A percentile compares a stretch with the other conserved stretches of the same genome.
Conservation (phyloP, 2,113 vertebrate genomes). For the Choloepus hoffmanni region DNA sequence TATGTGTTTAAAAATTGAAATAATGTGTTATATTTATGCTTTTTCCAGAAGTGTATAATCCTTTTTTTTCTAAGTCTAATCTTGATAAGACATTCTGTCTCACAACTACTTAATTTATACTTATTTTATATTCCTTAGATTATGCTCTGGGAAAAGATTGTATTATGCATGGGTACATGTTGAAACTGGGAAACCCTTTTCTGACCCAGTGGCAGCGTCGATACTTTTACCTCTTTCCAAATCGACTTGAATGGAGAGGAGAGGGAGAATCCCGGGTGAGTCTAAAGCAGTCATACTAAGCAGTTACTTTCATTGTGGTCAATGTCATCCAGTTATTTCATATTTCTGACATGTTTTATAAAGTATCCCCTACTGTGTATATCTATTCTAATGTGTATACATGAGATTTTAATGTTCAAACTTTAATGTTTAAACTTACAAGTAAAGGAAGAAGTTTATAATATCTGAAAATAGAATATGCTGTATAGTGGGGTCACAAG, state of each 20-base stretch:
- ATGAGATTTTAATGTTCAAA: background rate
- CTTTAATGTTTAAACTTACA: background rate
- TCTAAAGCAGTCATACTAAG: accelerated
- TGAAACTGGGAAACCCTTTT: constrained; percentile 97
- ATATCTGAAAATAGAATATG: background rate
- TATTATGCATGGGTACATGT: constrained; percentile 97
- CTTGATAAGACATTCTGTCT: accelerated
- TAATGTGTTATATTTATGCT: background rate
- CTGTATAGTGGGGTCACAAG: background rate
- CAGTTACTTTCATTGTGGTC: accelerated
- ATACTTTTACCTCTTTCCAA: constrained; percentile 99
- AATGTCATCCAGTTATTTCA: accelerated
- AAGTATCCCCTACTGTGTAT: accelerated
- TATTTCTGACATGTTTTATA: accelerated
- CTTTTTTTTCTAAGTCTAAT: accelerated
- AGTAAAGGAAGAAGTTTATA: background rate
- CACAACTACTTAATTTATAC: accelerated
- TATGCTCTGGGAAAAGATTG: constrained; percentile 98
- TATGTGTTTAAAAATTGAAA: background rate
- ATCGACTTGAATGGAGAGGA: constrained; percentile 97
- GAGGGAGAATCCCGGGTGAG: constrained; percentile 98
- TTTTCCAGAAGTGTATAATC: background rate
- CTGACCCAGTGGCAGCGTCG: constrained; percentile 98
- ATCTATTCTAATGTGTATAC: accelerated
- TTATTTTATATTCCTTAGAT: constrained; percentile 84